Conservation (phyloP, 1,140 invertebrate genomes). For the Pseudomyrmex sp. region DNA sequence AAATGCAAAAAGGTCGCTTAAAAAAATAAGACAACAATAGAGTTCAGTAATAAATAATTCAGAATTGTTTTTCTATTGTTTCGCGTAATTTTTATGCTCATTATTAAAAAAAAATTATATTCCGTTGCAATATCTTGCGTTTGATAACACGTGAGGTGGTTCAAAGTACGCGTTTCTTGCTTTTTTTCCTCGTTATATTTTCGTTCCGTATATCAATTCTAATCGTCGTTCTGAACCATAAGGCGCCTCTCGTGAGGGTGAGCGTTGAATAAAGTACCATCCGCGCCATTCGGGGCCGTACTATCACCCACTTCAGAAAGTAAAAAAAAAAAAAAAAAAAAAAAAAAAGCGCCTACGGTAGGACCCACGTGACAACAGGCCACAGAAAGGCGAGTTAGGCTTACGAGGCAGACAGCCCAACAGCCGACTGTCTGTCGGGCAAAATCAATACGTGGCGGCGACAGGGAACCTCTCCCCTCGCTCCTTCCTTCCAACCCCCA, state of each 20-base stretch:
- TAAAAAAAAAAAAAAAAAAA: slow-evolving; percentile 33
- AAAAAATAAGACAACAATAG: no score
- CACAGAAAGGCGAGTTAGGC: slow-evolving; percentile 73
- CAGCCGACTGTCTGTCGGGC: slow-evolving; percentile 82
- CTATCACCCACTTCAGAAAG: slow-evolving; percentile 26
- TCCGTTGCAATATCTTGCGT: no score
- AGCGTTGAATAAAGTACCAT: not conserved
- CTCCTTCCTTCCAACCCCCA: slow-evolving; percentile 61
- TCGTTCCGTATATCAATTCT: not conserved
- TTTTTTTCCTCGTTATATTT: no score
- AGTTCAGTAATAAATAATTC: no score
- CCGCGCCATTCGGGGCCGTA: slow-evolving; percentile 9
- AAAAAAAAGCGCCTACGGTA: not conserved
- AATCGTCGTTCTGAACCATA: not conserved
- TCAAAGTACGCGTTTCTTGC: no score
- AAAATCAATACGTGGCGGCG: slow-evolving; percentile 84
- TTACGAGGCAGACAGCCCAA: slow-evolving; percentile 75
- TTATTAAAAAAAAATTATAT: no score
- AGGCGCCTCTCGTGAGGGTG: not conserved
- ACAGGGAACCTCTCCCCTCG: slow-evolving; percentile 77
- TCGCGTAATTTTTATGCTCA: no score
- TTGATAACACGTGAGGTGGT: no score
- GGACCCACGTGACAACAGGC: slow-evolving; percentile 30
- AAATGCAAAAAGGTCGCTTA: no score
- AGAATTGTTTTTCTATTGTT: no score